Base-by-base conservation (phyloP, 2,888 invertebrate species). In the Byasa hedistus region DNA sequence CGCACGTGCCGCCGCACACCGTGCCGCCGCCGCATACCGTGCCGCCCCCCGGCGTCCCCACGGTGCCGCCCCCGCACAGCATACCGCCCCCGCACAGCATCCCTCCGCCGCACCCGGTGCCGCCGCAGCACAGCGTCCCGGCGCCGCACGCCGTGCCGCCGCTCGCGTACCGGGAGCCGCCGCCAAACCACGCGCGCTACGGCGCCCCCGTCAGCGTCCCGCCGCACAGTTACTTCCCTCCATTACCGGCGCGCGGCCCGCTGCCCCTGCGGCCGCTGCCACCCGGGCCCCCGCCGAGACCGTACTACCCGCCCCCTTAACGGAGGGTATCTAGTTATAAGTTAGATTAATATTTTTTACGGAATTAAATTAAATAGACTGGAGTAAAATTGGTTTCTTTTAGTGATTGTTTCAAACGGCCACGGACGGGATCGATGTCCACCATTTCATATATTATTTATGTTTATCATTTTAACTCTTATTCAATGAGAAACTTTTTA, bases 231-330 rank as follows among this genome's bases (percentile, higher is more conserved):
- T 86, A 85, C 78, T 86, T 81, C 77, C 80, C 86, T 7, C 82
- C 83, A 1, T 68, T 79, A n/a, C 80, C 81, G 0, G 80, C 81
- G 0, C 76, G 80, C 51, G 78, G 80, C 0, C 78, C 76, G 4
- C 83, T 79, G 21, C 87, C 80, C 22, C 82, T 82, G 0, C 64
- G 73, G 2, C 56, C 68, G 5, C 83, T 86, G 1, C 89, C 87
- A 3, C 58, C 65, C 27, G 61, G 66, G 1, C 65, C 65, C 1
- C 65, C 61, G n/a, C 61, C 61, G 22, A 74, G 90, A 48, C 87
- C 89, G 1, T 91, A 90, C 71, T 91, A 88, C 71, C 91, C 88
- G 61, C 91, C 91, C 48, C 87, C 89, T 68, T 91, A 85, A 85
- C 76, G 71, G 73, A 72, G 69, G 69, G 71, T 69, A 36, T 72